Base-by-base conservation (phyloP, 2,113 vertebrate genomes). In the Coptodon bakossiorum region DNA sequence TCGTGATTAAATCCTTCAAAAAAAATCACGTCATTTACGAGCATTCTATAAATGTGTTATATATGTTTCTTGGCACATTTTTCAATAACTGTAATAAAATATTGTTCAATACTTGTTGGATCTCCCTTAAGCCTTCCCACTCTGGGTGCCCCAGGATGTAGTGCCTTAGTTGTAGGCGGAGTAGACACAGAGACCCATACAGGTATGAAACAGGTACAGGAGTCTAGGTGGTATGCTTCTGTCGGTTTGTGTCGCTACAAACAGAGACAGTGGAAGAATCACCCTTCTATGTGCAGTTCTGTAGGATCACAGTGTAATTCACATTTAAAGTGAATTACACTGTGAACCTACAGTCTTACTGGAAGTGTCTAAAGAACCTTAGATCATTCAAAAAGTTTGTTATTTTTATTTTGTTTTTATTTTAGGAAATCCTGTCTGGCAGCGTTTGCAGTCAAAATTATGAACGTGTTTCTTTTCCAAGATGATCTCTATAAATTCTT, bases 321-420 rank as follows among this genome's bases (percentile, higher is more conserved):
- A 59, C 13, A 16, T 59, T 59, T 9, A 59, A 56, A 2, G 52
- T 53, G 52, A 53, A 56, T 56, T 56, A 27, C 54, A 27, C 54
- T 56, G 54, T 56, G 54, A 56, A 57, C 4, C 54, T 57, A 59
- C 56, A 66, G 61, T 66, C 61, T 66, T 66, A 66, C 61, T 66
- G 31, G 61, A 66, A 66, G 31, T 36, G 61, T 66, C 3, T n/a
- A 36, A 36, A 66, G 31, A n/a, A 66, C 1, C 61, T 66, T 7
- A 36, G 16, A 34, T 63, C 31, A 36, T 3, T 63, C 29, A 61
- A 61, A 17, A 31, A 0, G 17, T 66, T 36, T 63, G 59, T 63
- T 63, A 63, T 36, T 66, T 66, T 66, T 36, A 36, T 66, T 66
- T 66, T 66, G 61, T 66, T 66, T n/a, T 66, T 36, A 12, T 66